phyloP scores from a whole-genome alignment of 2,113 vertebrate species.

The Alectura lathami region DNA sequence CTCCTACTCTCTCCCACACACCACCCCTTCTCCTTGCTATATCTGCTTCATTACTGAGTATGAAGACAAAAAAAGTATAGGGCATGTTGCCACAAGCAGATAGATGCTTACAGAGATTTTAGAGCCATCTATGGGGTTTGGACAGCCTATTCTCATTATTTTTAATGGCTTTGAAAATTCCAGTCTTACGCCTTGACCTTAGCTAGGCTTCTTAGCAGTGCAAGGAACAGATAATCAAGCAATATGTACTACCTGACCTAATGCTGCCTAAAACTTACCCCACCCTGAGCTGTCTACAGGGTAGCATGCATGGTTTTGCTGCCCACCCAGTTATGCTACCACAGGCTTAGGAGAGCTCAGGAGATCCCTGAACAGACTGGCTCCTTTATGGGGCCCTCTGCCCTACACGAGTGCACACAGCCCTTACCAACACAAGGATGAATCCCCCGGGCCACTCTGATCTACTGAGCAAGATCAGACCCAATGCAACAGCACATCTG shows the following conservation, averaged over 20 bases:
- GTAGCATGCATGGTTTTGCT: not conserved
- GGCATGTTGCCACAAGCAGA: conserved; percentile 42
- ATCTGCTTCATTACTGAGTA: conserved; percentile 52
- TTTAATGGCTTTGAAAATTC: conserved; percentile 7
- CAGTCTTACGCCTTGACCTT: not conserved
- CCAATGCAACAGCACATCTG: not conserved
- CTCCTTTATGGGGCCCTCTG: not conserved
- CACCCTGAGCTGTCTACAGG: not conserved
- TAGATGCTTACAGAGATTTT: conserved; percentile 51
- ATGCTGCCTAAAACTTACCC: not conserved
- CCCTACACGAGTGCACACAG: not conserved
- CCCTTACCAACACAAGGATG: not conserved
- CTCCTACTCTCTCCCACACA: conserved; percentile 62
- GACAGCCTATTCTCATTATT: not conserved
- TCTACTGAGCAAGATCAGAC: not conserved
- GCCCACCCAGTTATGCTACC: not conserved
- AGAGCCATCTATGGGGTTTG: conserved; percentile 61
- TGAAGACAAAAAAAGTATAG: conserved; percentile 56
- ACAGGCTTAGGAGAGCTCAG: accelerated
- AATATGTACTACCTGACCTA: not conserved
- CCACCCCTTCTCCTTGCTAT: conserved; percentile 61
- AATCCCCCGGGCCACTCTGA: not conserved
- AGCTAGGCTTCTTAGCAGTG: not conserved
- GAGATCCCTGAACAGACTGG: not conserved
- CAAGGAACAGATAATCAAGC: not conserved